Conservation (phyloP, 2,888 invertebrate genomes). For the Cremastobaeus sp. region DNA sequence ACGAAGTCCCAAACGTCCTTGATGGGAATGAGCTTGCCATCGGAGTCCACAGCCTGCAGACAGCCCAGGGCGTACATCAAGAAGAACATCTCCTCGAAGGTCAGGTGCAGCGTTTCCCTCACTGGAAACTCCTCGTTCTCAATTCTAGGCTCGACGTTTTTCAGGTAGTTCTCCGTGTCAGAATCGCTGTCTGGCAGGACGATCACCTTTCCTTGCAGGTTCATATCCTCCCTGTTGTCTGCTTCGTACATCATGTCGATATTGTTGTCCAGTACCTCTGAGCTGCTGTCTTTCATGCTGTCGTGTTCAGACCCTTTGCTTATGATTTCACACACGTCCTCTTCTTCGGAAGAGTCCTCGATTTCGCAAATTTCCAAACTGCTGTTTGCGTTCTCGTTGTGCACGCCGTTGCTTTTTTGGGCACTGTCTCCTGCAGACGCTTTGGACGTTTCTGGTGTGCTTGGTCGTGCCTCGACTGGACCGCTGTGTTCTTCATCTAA, state of each 20-base stretch:
- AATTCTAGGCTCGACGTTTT: constrained; percentile 81
- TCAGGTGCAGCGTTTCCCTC: constrained; percentile 83
- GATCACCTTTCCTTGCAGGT: constrained; percentile 78
- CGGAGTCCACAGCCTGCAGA: constrained; percentile 81
- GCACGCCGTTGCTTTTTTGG: constrained; percentile 10
- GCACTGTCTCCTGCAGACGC: background rate
- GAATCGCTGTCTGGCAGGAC: constrained; percentile 84
- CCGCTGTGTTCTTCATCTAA: too few relatives aligned
- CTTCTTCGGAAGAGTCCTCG: constrained; percentile 38
- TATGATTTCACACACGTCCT: constrained; percentile 38
- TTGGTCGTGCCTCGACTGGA: too few relatives aligned
- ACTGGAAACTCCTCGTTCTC: constrained; percentile 81
- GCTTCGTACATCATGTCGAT: constrained; percentile 41
- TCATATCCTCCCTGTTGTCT: constrained; percentile 61
- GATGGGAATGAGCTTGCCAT: constrained; percentile 79
- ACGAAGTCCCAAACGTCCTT: constrained; percentile 82
- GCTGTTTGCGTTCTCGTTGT: background rate
- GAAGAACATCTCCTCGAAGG: constrained; percentile 88
- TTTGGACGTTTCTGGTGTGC: too few relatives aligned
- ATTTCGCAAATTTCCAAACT: constrained; percentile 46
- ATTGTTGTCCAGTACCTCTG: constrained; percentile 39
- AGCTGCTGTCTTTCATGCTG: constrained; percentile 66
- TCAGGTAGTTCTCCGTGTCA: constrained; percentile 83
- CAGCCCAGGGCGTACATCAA: constrained; percentile 84
- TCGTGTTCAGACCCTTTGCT: constrained; percentile 47